Conservation (phyloP, 2,888 invertebrate genomes). For the Cosmorhoe ocellata region DNA sequence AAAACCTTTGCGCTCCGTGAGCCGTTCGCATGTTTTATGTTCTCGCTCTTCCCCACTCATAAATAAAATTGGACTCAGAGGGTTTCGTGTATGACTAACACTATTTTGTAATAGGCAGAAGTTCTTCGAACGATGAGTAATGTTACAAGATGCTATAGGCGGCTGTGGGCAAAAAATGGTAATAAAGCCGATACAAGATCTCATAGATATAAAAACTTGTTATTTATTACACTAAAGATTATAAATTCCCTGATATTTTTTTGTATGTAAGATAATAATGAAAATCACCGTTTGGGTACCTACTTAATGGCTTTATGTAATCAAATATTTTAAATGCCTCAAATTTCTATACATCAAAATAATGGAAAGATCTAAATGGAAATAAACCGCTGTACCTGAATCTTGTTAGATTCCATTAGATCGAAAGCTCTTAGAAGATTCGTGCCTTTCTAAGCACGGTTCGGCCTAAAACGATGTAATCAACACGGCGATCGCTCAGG, state of each 20-base stretch:
- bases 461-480: constrained; percentile 42
- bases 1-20: constrained; percentile 46
- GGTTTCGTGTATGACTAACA: constrained; percentile 72
- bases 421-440: constrained; percentile 20
- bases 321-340: constrained; percentile 5
- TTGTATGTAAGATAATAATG: not conserved
- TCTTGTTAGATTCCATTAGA: constrained; percentile 27
- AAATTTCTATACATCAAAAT: not conserved
- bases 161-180: constrained; percentile 20
- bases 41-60: constrained; percentile 56
- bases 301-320: constrained; percentile 3
- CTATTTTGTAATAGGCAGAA: constrained; percentile 56
- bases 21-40: constrained; percentile 55
- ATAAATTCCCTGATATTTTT: constrained; percentile 2
- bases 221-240: constrained; percentile 8
- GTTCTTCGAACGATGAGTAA: constrained; percentile 55
- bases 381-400: constrained; percentile 19
- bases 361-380: constrained; percentile 20
- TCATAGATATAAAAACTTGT: constrained; percentile 1
- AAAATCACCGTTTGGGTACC: not conserved
- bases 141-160: constrained; percentile 31
- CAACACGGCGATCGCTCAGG: constrained; percentile 51
- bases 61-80: constrained; percentile 53
- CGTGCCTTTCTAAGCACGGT: constrained; percentile 28
- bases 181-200: constrained; percentile 14